phyloP scores from a whole-genome alignment of 2,888 invertebrate genomes.

The Thumatha senex region DNA sequence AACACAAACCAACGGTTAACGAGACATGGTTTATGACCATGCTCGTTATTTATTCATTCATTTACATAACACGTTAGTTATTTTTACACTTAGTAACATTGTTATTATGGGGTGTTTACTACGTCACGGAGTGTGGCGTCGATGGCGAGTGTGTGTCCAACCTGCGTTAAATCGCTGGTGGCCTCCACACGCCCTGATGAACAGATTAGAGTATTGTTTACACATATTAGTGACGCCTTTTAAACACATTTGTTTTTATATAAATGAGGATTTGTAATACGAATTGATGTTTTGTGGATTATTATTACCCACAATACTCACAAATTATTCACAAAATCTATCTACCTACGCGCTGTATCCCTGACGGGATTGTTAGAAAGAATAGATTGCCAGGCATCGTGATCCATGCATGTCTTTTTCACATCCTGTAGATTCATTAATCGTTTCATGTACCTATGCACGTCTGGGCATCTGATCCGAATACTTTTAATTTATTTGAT shows the following conservation, averaged over 20 bases:
- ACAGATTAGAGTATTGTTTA: constrained; percentile 57
- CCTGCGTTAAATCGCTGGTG: constrained; percentile 65
- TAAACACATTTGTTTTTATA: constrained; percentile 29
- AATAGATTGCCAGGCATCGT: too few relatives aligned
- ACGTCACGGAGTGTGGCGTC: constrained; percentile 44
- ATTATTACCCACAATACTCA: too few relatives aligned
- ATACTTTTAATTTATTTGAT: too few relatives aligned
- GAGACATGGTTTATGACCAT: neutral
- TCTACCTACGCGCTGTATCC: too few relatives aligned
- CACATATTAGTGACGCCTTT: constrained; percentile 55
- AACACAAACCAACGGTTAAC: neutral
- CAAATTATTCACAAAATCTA: too few relatives aligned
- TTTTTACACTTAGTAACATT: constrained; percentile 6
- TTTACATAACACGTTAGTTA: neutral
- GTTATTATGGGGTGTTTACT: constrained; percentile 17
- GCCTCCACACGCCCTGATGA: constrained; percentile 54
- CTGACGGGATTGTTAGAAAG: too few relatives aligned
- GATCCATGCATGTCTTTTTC: too few relatives aligned
- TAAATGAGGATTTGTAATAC: neutral
- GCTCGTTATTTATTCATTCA: neutral
- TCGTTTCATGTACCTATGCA: too few relatives aligned
- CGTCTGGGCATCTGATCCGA: too few relatives aligned
- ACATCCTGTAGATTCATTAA: too few relatives aligned
- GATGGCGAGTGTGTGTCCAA: constrained; percentile 53
- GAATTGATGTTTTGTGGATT: too few relatives aligned